phyloP scores from a whole-genome alignment of 2,797 vertebrate genomes.

The Nasua narica region DNA sequence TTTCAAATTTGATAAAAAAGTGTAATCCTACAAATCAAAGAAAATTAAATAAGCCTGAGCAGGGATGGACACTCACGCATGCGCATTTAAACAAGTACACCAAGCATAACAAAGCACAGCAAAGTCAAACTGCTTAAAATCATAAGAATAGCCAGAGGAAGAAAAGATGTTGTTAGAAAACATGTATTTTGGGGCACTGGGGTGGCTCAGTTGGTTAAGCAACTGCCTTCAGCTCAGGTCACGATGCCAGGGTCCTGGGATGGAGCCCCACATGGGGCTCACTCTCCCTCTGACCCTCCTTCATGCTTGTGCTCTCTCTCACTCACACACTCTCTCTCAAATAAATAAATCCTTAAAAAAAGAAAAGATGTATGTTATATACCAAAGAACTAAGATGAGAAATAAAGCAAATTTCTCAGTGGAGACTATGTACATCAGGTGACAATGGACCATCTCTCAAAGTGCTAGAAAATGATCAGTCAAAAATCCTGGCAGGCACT shows the following conservation, averaged over 20 bases:
- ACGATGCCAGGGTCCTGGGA: neutral
- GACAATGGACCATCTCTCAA: neutral
- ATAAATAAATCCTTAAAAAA: neutral
- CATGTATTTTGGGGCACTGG: neutral
- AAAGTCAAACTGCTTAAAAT: slow-evolving; percentile 7
- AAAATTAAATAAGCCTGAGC: neutral
- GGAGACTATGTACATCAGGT: neutral
- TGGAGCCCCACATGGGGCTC: too few species aligned
- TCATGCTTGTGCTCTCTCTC: neutral
- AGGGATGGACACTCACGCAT: neutral
- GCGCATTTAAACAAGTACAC: neutral
- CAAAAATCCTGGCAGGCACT: neutral
- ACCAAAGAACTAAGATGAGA: neutral
- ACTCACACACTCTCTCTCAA: neutral
- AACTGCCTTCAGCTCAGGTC: neutral
- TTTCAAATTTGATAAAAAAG: neutral
- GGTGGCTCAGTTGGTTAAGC: neutral
- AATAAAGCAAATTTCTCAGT: neutral
- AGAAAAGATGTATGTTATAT: neutral
- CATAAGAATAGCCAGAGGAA: neutral
- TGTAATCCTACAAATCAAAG: neutral
- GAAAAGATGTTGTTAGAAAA: neutral
- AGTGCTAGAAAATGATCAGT: neutral
- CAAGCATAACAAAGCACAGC: neutral
- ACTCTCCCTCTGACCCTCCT: neutral